These are phyloP conservation scores for Danionella dracula DNA, from an alignment of 2,797 vertebrate species.

Conservation along the genomic window DNA sequence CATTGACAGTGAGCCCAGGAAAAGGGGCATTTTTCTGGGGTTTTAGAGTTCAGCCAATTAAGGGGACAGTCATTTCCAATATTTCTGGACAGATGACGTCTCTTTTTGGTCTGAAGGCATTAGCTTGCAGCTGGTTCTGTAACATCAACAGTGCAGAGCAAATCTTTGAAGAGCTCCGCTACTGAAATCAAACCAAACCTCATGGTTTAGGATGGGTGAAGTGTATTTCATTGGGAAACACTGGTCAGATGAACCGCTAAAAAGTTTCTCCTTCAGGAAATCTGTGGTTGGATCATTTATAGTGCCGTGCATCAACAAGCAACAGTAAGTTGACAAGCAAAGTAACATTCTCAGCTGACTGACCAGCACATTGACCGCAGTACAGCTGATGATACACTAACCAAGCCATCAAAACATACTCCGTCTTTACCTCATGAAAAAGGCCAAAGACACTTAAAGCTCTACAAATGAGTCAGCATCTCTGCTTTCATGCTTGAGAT, in stretches of 20 bases:
- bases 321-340: too few species aligned
- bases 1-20: conserved; percentile 40
- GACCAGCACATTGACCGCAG: too few species aligned
- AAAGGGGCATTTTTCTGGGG: conserved; percentile 29
- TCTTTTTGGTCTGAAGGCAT: conserved; percentile 5
- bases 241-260: neutral
- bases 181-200: neutral
- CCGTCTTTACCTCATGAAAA: too few species aligned
- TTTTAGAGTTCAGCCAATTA: conserved; percentile 7
- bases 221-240: neutral
- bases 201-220: neutral
- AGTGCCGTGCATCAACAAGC: too few species aligned
- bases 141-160: neutral
- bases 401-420: too few species aligned
- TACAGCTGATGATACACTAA: too few species aligned
- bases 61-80: conserved; percentile 28
- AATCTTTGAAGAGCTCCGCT: conserved; percentile 3
- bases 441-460: neutral
- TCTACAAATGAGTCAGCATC: too few species aligned
- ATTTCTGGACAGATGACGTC: conserved; percentile 22
- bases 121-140: conserved; percentile 26
- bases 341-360: too few species aligned
- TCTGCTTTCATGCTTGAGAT: too few species aligned
- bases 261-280: too few species aligned
- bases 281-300: too few species aligned